A percentile compares a stretch with the other conserved stretches of the same genome.
Conservation (phyloP, 2,888 invertebrate genomes). For the Drosophila testacea region DNA sequence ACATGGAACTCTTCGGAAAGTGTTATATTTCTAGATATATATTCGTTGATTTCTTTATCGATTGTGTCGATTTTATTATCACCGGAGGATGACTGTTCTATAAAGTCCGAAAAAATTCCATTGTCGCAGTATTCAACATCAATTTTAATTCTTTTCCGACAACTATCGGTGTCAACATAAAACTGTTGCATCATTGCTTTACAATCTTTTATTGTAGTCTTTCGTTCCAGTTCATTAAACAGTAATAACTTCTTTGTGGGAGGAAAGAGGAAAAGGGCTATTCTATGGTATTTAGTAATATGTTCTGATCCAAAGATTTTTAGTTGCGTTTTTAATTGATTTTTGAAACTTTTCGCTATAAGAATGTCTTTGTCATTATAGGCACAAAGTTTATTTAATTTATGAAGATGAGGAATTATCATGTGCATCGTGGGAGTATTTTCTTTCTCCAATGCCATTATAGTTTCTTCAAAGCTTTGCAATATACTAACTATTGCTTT, state of each 20-base stretch:
- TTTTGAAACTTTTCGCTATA: not conserved
- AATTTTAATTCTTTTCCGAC: constrained; percentile 11
- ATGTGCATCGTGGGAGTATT: constrained; percentile 19
- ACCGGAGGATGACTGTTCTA: constrained; percentile 1
- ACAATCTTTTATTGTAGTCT: constrained; percentile 8
- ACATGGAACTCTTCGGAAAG: constrained; percentile 5
- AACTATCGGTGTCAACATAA: constrained; percentile 9
- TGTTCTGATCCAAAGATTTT: constrained; percentile 2
- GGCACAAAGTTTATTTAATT: constrained; percentile 22
- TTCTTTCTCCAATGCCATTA: constrained; percentile 3
- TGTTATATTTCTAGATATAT: constrained; percentile 10
- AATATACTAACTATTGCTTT: constrained; percentile 4
- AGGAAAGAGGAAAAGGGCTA: constrained; percentile 23
- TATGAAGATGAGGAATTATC: constrained; percentile 26
- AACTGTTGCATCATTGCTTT: constrained; percentile 18
- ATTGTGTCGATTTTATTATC: constrained; percentile 19
- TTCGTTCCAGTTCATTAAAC: constrained; percentile 5
- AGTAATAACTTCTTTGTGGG: constrained; percentile 21
- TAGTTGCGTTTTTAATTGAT: not conserved
- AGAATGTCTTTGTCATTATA: not conserved
- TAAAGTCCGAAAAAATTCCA: constrained; percentile 20
- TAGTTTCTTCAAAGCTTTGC: constrained; percentile 7
- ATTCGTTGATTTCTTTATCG: constrained; percentile 23
- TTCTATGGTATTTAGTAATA: constrained; percentile 28
- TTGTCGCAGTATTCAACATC: constrained; percentile 11